phyloP scores from a whole-genome alignment of 2,797 vertebrate species.

The Coregonus sp. region DNA sequence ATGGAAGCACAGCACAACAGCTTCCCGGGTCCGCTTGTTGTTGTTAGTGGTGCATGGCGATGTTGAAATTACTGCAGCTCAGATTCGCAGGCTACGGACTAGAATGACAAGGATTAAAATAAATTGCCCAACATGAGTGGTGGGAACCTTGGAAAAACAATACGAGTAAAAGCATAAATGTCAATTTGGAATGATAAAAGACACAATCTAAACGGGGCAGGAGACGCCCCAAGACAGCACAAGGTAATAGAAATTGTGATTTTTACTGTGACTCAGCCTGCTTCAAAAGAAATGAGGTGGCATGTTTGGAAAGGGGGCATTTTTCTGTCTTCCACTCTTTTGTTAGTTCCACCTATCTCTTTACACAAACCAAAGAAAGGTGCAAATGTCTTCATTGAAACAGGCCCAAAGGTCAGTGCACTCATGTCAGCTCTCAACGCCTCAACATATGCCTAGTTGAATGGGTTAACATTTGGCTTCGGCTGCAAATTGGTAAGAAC shows the following conservation, averaged over 20 bases:
- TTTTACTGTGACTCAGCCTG: conserved; percentile 48
- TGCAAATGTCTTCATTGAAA: background rate
- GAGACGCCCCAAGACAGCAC: conserved; percentile 85
- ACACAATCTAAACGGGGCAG: conserved; percentile 83
- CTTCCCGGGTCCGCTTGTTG: conserved; percentile 23
- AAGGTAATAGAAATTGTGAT: conserved; percentile 80
- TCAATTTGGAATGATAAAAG: conserved; percentile 91
- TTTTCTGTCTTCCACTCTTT: background rate
- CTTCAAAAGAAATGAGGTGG: conserved; percentile 42
- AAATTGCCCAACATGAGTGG: conserved; percentile 82
- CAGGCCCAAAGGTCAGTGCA: background rate
- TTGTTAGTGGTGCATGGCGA: conserved; percentile 36
- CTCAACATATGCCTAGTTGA: background rate
- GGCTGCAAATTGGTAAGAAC: background rate
- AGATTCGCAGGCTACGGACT: conserved; percentile 75
- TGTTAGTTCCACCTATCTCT: background rate
- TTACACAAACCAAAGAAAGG: background rate
- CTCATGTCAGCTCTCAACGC: background rate
- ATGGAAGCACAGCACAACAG: conserved; percentile 19
- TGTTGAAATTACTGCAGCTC: conserved; percentile 72
- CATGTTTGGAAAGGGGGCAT: background rate
- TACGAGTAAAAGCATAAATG: conserved; percentile 89
- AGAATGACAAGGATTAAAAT: conserved; percentile 85
- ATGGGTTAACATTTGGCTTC: background rate
- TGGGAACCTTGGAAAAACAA: conserved; percentile 84